These are phyloP conservation scores for Hyposoter dolosus DNA, from an alignment of 2,888 invertebrate genomes.

Conservation along the genomic window DNA sequence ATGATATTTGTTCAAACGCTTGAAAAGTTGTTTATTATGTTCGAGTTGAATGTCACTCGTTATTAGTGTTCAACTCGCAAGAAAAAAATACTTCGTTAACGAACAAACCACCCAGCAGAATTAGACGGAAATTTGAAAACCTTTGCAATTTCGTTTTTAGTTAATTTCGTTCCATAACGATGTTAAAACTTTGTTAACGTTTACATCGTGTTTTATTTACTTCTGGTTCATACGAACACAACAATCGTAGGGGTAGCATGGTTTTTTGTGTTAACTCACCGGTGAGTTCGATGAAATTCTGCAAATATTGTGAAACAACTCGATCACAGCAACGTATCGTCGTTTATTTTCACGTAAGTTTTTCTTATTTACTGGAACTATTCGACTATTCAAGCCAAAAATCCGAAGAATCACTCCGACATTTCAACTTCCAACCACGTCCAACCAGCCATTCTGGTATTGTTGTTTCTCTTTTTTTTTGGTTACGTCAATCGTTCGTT, in stretches of 20 bases:
- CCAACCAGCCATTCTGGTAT: neutral
- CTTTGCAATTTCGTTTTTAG: neutral
- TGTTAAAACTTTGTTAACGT: neutral
- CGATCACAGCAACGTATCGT: neutral
- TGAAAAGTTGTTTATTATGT: neutral
- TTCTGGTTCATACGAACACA: neutral
- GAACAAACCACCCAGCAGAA: neutral
- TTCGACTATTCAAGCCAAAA: neutral
- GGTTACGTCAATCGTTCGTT: neutral
- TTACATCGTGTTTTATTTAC: conserved; percentile 3
- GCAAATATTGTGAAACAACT: neutral
- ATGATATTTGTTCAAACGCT: neutral
- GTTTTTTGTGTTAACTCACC: neutral
- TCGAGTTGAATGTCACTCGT: neutral
- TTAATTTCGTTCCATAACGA: neutral
- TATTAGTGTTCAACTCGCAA: neutral
- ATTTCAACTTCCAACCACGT: neutral
- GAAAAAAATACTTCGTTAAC: neutral
- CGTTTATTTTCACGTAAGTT: neutral
- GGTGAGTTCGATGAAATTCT: neutral
- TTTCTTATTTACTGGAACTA: neutral
- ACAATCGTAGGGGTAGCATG: neutral
- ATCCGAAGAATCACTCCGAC: neutral
- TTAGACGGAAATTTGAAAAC: neutral
- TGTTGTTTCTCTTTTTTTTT: neutral